Base-by-base conservation (phyloP, 2,113 vertebrate species). In the Pampusana beccarii region DNA sequence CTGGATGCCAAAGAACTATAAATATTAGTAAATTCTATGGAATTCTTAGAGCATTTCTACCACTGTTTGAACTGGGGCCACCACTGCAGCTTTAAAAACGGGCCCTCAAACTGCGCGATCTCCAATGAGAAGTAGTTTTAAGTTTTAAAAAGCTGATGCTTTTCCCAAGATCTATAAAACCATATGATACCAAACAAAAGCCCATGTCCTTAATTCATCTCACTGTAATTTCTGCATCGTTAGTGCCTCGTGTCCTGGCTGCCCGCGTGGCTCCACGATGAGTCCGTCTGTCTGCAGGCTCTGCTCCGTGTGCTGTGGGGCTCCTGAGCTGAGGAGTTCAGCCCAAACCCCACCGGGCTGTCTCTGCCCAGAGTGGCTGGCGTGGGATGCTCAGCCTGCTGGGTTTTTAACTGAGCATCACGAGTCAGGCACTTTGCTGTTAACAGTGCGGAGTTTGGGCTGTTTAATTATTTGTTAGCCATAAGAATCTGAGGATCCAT, bases 401-500 rank as follows among this genome's bases (percentile, higher is more conserved):
- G 78, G n/a, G 60, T 50, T 86, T 88, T 66, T 72, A 78, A 80
- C 79, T 36, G 58, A 88, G 81, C 84, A 61, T 73, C 85, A 18
- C 6, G 58, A 92, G 46, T 57, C 62, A 34, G 65, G 48, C 42
- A 44, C 78, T 93, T 93, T 57, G 33, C 90, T 86, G 81, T 77
- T 89, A 33, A 71, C 93, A 80, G 67, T 54, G 44, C 46, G 42
- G 51, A 51, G 73, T 96, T 87, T 91, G 54, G 56, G 56, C 61
- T 93, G 20, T 78, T 94, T 86, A 90, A 94, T 93, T 91, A 96
- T 96, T 97, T 93, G 95, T 96, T 77, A 94, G 88, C 72, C 0
- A 0, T 88, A 96, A 93, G 87, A 92, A 83, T 79, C 64, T 23
- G 75, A 71, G 56, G 78, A 88, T 87, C 90, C 69, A 13, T 10